Evolutionary conservation across 2,113 vertebrate species (phyloP).

Genomic region (Platycercus adscitus): DNA sequence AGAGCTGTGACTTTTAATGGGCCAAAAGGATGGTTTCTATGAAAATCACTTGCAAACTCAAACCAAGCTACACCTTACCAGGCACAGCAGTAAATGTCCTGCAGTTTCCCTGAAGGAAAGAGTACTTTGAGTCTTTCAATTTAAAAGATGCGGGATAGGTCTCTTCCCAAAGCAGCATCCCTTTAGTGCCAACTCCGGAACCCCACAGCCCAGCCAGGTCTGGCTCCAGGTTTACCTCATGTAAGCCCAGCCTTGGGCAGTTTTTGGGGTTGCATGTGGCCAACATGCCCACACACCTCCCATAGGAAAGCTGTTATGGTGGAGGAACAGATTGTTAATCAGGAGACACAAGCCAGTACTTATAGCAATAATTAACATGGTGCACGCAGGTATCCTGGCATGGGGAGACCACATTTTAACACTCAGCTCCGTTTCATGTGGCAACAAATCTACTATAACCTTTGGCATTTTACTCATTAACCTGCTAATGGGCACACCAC

Average conservation of each 20-base stretch:
- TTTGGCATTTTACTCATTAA: conserved; percentile 85
- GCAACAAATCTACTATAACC: conserved; percentile 80
- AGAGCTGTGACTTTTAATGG: not conserved
- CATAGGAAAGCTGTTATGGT: conserved; percentile 61
- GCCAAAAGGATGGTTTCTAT: not conserved
- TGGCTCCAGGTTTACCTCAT: not conserved
- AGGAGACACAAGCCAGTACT: conserved; percentile 72
- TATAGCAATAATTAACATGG: conserved; percentile 82
- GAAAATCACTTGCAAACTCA: not conserved
- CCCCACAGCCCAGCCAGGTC: not conserved
- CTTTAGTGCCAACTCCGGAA: not conserved
- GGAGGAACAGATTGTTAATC: conserved; percentile 71
- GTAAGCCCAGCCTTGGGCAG: conserved; percentile 45
- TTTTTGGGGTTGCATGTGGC: conserved; percentile 46
- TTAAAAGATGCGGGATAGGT: not conserved
- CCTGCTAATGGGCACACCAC: conserved; percentile 84
- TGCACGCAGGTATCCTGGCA: conserved; percentile 77
- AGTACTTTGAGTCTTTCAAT: not conserved
- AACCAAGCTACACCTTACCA: not conserved
- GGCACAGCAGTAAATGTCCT: not conserved
- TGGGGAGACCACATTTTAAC: conserved; percentile 83
- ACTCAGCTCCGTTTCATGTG: conserved; percentile 74
- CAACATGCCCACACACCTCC: conserved; percentile 60
- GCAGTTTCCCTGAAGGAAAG: not conserved
- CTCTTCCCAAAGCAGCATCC: not conserved